phyloP scores from a whole-genome alignment of 2,888 invertebrate genomes.

The Chrysomela aeneicollis region DNA sequence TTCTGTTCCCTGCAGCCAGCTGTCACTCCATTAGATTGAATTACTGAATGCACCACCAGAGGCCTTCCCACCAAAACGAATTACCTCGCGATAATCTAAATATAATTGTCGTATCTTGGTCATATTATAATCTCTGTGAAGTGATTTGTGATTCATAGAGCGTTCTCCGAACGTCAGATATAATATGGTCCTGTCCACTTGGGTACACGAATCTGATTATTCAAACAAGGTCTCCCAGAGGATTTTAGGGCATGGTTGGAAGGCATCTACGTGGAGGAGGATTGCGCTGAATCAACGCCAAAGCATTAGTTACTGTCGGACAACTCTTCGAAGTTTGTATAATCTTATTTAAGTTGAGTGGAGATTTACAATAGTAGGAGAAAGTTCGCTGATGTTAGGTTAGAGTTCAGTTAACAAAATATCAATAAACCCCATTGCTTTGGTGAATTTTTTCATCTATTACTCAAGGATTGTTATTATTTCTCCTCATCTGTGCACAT shows the following conservation, averaged over 20 bases:
- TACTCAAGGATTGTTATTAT: too few species aligned
- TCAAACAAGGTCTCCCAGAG: slow-evolving; percentile 34
- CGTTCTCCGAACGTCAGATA: slow-evolving; percentile 38
- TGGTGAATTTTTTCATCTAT: too few species aligned
- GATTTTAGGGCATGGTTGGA: slow-evolving; percentile 38
- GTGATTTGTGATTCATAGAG: slow-evolving; percentile 42
- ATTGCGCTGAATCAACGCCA: slow-evolving; percentile 16
- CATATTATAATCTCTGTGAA: slow-evolving; percentile 28
- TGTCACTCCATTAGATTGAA: background rate
- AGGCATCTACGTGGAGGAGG: slow-evolving; percentile 35
- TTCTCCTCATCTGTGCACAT: too few species aligned
- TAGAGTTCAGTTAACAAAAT: too few species aligned
- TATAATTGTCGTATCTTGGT: slow-evolving; percentile 25
- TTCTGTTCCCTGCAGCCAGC: too few species aligned
- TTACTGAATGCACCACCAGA: slow-evolving; percentile 36
- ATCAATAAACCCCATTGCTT: too few species aligned
- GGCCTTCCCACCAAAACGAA: slow-evolving; percentile 38
- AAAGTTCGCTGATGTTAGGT: too few species aligned
- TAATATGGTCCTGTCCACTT: slow-evolving; percentile 41
- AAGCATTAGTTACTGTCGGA: too few species aligned
- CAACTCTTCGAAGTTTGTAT: slow-evolving; percentile 5
- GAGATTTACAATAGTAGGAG: background rate
- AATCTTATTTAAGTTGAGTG: slow-evolving; percentile 12
- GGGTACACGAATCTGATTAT: slow-evolving; percentile 43
- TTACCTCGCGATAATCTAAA: slow-evolving; percentile 38